Percentiles rank a stretch among this genome's conserved stretches.
Conservation (phyloP, 2,113 vertebrate species). For the Menura novaehollandiae region DNA sequence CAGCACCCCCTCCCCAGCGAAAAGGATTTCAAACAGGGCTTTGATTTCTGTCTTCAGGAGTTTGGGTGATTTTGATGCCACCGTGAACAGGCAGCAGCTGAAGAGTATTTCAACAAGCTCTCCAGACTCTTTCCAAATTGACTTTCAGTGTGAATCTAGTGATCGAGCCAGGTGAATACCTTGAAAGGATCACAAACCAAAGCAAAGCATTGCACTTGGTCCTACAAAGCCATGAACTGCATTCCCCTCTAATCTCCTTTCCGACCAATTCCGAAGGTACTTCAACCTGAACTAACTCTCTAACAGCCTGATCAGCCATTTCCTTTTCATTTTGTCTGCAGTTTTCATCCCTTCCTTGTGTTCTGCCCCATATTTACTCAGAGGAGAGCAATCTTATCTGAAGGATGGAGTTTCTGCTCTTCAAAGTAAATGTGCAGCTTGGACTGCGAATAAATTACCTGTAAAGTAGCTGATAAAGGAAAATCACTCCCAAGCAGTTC, state of each 20-base stretch:
- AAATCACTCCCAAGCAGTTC: conserved; percentile 1
- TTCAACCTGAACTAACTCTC: conserved; percentile 6
- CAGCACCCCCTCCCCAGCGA: not conserved
- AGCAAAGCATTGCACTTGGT: not conserved
- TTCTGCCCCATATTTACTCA: not conserved
- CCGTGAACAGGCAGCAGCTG: not conserved
- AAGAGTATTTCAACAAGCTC: not conserved
- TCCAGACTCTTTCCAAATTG: not conserved
- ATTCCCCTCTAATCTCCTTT: not conserved
- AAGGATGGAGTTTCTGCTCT: not conserved
- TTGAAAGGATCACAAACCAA: not conserved
- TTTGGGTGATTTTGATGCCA: not conserved
- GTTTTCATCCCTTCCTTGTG: not conserved
- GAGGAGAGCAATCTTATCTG: conserved; percentile 39
- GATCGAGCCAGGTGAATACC: not conserved
- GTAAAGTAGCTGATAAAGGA: conserved; percentile 37
- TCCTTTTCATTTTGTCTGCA: conserved; percentile 28
- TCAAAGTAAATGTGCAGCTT: conserved; percentile 3
- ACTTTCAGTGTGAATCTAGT: not conserved
- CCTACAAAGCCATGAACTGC: not conserved
- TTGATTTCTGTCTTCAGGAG: not conserved
- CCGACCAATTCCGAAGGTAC: not conserved
- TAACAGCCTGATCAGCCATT: not conserved
- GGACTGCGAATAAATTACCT: conserved; percentile 14
- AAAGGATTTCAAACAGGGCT: not conserved